Conservation (phyloP, 2,113 vertebrate genomes). For the Mesitornis unicolor region DNA sequence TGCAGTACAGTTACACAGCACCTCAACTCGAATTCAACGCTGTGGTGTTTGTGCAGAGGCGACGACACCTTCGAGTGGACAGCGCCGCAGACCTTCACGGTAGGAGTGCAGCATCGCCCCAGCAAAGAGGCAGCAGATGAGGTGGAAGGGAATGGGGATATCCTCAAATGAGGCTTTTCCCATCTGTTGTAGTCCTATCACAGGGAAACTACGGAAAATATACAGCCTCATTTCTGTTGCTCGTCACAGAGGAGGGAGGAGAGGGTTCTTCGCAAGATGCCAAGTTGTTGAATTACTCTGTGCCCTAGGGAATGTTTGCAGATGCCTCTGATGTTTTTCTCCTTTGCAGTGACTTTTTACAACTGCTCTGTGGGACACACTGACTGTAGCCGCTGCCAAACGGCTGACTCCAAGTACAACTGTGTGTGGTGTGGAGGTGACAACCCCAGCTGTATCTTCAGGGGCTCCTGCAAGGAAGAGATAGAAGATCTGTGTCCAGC, state of each 20-base stretch:
- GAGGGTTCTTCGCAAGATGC: background rate
- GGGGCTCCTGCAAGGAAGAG: conserved; percentile 79
- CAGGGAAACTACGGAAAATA: background rate
- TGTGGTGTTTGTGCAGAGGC: conserved; percentile 88
- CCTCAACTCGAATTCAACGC: conserved; percentile 83
- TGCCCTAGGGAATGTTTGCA: background rate
- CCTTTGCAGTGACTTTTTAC: conserved; percentile 87
- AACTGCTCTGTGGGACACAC: conserved; percentile 91
- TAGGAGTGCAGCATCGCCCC: conserved; percentile 45
- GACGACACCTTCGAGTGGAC: conserved; percentile 88
- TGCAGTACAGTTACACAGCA: conserved; percentile 86
- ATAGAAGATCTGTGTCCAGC: conserved; percentile 88
- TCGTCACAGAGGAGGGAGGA: background rate
- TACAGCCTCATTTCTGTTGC: background rate
- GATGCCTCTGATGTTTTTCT: background rate
- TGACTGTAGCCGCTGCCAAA: conserved; percentile 95
- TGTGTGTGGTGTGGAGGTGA: conserved; percentile 92
- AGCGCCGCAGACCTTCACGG: conserved; percentile 85
- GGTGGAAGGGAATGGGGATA: background rate
- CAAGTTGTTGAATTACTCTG: background rate
- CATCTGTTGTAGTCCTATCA: background rate
- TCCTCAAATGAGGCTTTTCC: background rate
- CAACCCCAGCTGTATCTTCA: conserved; percentile 82
- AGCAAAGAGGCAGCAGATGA: background rate
- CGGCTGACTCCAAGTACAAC: conserved; percentile 82